Evolutionary conservation across 2,113 vertebrate species (phyloP).

Genomic region (Dermatemys mawii): DNA sequence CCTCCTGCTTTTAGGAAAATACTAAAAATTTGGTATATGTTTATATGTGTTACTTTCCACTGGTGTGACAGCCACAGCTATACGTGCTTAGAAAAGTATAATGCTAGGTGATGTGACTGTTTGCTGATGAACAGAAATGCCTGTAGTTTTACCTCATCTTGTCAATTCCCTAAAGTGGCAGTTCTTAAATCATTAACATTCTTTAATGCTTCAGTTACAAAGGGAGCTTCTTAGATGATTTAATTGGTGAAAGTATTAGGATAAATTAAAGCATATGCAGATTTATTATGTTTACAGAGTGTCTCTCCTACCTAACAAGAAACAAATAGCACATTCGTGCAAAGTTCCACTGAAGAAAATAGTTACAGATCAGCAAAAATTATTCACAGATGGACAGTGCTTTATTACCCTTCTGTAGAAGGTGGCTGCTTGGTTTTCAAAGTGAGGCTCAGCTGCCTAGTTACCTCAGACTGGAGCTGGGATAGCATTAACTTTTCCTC

Average conservation of each 20-base stretch:
- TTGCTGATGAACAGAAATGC: not conserved
- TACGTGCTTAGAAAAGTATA: not conserved
- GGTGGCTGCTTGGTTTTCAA: constrained; percentile 42
- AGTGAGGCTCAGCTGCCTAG: constrained; percentile 39
- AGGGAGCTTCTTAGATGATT: constrained; percentile 62
- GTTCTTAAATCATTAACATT: constrained; percentile 58
- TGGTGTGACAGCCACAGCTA: constrained; percentile 21
- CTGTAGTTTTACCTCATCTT: constrained; percentile 27
- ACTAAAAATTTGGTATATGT: constrained; percentile 51
- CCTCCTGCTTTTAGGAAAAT: constrained; percentile 57
- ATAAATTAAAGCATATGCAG: constrained; percentile 79
- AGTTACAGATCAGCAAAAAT: fast-evolving
- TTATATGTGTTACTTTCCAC: constrained; percentile 38
- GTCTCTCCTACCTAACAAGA: constrained; percentile 52
- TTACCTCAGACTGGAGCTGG: constrained; percentile 68
- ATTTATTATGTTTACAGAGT: constrained; percentile 66
- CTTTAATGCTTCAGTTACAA: constrained; percentile 67
- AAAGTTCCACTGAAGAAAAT: not conserved
- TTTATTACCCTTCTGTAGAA: constrained; percentile 12
- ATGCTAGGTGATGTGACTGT: constrained; percentile 10
- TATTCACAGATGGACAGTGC: not conserved
- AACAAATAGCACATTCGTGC: constrained; percentile 29
- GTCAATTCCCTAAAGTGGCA: constrained; percentile 31
- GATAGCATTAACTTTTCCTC: constrained; percentile 64
- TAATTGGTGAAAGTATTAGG: constrained; percentile 76